Conservation (phyloP, 2,888 invertebrate genomes). For the Conistra vaccinii region DNA sequence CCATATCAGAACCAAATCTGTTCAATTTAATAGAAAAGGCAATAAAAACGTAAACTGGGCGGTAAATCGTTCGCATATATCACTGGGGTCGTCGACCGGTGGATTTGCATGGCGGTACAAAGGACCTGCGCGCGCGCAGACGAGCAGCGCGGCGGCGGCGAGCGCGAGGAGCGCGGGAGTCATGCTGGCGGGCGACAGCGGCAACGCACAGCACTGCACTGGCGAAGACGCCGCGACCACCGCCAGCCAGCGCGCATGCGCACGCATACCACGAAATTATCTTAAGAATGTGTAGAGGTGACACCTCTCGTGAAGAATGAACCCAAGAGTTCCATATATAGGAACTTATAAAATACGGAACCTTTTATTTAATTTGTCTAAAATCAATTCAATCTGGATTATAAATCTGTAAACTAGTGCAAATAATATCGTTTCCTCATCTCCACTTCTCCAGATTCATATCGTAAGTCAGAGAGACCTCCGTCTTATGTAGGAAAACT, state of each 20-base stretch:
- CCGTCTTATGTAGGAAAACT: background rate
- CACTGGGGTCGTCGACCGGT: slow-evolving; percentile 85
- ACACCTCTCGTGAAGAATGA: slow-evolving; percentile 18
- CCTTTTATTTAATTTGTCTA: background rate
- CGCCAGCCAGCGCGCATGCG: slow-evolving; percentile 1
- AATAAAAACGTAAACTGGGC: slow-evolving; percentile 68
- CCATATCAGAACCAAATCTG: slow-evolving; percentile 27
- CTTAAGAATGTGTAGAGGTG: slow-evolving; percentile 45
- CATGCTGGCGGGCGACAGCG: slow-evolving; percentile 69
- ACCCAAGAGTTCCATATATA: background rate
- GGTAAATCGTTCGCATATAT: slow-evolving; percentile 75
- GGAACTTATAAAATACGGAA: background rate
- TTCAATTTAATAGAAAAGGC: slow-evolving; percentile 54
- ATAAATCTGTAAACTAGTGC: background rate
- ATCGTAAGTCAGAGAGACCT: background rate
- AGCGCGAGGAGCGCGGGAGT: slow-evolving; percentile 69
- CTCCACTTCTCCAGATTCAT: background rate
- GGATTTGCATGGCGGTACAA: slow-evolving; percentile 77
- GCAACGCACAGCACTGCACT: slow-evolving; percentile 70
- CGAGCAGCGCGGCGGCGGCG: slow-evolving; percentile 71
- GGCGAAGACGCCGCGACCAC: slow-evolving; percentile 59
- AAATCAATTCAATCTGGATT: background rate
- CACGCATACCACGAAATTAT: slow-evolving; percentile 38
- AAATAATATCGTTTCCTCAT: background rate
- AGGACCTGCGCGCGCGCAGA: slow-evolving; percentile 75